Evolutionary conservation across 2,113 vertebrate genomes (phyloP).

Genomic region (Polypterus bichir): DNA sequence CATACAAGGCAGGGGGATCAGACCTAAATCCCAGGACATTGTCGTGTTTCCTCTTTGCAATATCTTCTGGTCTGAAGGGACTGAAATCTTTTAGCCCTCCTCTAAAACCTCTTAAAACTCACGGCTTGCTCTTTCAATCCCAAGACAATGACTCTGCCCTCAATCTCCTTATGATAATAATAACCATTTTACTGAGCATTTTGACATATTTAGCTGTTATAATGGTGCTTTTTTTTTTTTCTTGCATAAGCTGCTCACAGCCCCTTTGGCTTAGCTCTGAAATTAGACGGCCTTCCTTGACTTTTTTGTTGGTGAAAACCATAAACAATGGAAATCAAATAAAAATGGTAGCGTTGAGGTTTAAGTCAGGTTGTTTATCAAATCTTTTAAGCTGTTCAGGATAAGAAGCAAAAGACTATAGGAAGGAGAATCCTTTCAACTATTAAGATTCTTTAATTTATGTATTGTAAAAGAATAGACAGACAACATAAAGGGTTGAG

Average conservation of each 20-base stretch:
- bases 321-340: neutral
- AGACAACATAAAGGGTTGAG: too few relatives aligned
- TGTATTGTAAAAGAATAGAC: too few relatives aligned
- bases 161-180: slow-evolving; percentile 18
- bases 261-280: slow-evolving; percentile 3
- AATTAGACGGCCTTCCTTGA: slow-evolving; percentile 7
- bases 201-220: neutral
- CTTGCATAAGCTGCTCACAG: slow-evolving; percentile 3
- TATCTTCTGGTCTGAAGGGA: slow-evolving; percentile 7
- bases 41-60: slow-evolving; percentile 8
- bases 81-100: slow-evolving; percentile 14
- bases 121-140: slow-evolving; percentile 4
- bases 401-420: too few relatives aligned
- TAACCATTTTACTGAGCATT: slow-evolving; percentile 12
- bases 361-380: too few relatives aligned
- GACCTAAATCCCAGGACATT: slow-evolving; percentile 13
- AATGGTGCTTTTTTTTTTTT: slow-evolving; percentile 1
- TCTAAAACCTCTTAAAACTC: slow-evolving; percentile 19
- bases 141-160: slow-evolving; percentile 10
- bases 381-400: too few relatives aligned
- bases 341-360: too few relatives aligned
- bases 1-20: slow-evolving; percentile 11
- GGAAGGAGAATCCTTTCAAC: too few relatives aligned
- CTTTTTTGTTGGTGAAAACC: neutral
- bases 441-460: too few relatives aligned